Evolutionary conservation across 2,888 invertebrate genomes (phyloP).

Genomic region (Troglohyphantes excavatus): DNA sequence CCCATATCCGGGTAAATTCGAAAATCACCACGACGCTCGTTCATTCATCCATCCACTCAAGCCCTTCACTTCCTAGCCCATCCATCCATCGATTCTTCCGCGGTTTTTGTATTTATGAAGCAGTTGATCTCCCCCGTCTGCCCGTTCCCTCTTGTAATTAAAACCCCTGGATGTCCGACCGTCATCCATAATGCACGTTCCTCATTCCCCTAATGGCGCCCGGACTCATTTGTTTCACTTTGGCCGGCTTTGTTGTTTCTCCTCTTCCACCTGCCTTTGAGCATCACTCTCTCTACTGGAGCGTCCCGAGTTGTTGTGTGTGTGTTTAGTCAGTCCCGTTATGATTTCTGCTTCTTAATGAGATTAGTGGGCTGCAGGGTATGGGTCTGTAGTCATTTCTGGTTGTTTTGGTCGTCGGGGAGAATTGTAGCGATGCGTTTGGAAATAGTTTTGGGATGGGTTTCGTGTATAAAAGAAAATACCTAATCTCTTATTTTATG

Average conservation of each 20-base stretch:
- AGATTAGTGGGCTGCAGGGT: neutral
- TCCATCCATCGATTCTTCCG: neutral
- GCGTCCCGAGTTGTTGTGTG: neutral
- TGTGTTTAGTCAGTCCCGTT: neutral
- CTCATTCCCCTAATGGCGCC: slow-evolving; percentile 70
- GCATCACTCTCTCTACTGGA: neutral
- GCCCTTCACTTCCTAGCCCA: too few species aligned
- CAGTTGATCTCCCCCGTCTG: slow-evolving; percentile 54
- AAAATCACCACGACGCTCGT: too few species aligned
- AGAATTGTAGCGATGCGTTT: too few species aligned
- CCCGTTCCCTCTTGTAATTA: slow-evolving; percentile 65
- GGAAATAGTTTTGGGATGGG: too few species aligned
- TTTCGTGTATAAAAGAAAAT: too few species aligned
- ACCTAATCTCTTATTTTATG: too few species aligned
- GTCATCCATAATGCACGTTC: slow-evolving; percentile 72
- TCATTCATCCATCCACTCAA: neutral
- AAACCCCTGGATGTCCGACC: slow-evolving; percentile 52
- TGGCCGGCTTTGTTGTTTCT: slow-evolving; percentile 9
- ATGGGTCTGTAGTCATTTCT: too few species aligned
- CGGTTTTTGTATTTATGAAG: slow-evolving; percentile 52
- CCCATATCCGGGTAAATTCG: too few species aligned
- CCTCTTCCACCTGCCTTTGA: slow-evolving; percentile 46
- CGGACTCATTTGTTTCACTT: slow-evolving; percentile 71
- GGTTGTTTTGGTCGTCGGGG: too few species aligned
- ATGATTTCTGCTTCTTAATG: neutral